Evolutionary conservation across 2,797 vertebrate genomes (phyloP).

Genomic region (Peromyscus attwateri): DNA sequence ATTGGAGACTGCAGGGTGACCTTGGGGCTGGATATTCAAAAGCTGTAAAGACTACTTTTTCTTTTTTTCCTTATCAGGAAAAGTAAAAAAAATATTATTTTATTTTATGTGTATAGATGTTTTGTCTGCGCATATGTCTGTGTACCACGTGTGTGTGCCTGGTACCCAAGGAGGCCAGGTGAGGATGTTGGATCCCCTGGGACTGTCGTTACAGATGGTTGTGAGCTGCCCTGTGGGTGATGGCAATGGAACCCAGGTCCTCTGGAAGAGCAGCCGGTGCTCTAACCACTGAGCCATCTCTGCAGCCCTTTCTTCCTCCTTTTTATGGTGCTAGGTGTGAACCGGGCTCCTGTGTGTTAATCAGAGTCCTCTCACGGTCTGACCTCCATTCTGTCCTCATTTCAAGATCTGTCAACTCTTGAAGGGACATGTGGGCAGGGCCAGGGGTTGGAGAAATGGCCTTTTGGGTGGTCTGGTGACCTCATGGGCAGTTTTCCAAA

Average conservation of each 20-base stretch:
- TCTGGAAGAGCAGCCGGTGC: not conserved
- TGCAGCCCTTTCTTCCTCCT: accelerated
- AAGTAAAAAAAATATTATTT: not conserved
- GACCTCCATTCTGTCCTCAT: not conserved
- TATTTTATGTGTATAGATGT: not conserved
- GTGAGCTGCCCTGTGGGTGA: not conserved
- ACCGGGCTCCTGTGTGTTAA: not conserved
- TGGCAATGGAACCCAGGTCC: not conserved
- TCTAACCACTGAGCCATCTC: too few relatives aligned
- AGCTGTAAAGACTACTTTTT: not conserved
- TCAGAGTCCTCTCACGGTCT: not conserved
- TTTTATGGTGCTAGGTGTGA: not conserved
- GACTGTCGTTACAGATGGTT: too few relatives aligned
- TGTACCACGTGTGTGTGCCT: not conserved
- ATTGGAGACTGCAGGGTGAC: not conserved
- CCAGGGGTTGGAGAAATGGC: not conserved
- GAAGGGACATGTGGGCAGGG: not conserved
- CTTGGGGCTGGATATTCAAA: not conserved
- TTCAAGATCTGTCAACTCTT: not conserved
- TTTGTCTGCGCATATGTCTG: not conserved
- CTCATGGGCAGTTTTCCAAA: not conserved
- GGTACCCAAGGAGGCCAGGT: not conserved
- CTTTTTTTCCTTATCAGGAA: not conserved
- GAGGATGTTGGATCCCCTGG: not conserved
- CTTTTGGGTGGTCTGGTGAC: not conserved